Evolutionary conservation across 2,888 invertebrate genomes (phyloP).

Genomic region (Nymphalis polychloros): DNA sequence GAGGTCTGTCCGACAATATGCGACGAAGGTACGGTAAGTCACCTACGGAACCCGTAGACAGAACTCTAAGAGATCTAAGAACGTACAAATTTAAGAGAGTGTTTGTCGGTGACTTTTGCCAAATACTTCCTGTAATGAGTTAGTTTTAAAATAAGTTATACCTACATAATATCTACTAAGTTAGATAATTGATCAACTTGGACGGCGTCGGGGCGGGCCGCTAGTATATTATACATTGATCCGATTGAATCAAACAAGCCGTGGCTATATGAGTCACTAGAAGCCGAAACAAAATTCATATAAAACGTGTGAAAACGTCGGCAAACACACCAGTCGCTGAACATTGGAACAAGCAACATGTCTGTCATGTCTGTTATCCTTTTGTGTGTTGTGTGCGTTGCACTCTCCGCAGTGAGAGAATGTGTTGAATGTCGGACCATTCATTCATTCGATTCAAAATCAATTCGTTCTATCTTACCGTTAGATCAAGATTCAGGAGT

Average conservation of each 20-base stretch:
- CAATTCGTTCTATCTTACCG: neutral
- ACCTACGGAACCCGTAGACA: too few species aligned
- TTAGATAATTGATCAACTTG: too few species aligned
- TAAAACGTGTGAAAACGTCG: conserved; percentile 17
- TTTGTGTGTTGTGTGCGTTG: conserved; percentile 3
- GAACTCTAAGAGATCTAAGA: too few species aligned
- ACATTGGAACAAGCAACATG: conserved; percentile 12
- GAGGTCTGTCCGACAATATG: too few species aligned
- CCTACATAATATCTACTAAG: too few species aligned
- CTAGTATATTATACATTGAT: neutral
- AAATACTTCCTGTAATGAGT: too few species aligned
- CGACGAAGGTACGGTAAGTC: too few species aligned
- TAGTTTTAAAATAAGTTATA: too few species aligned
- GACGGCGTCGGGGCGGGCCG: too few species aligned
- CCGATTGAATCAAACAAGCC: neutral
- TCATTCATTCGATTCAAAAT: neutral
- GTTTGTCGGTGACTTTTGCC: too few species aligned
- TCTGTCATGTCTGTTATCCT: conserved; percentile 19
- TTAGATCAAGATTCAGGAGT: neutral
- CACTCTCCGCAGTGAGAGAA: neutral
- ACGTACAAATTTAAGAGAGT: too few species aligned
- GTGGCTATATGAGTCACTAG: neutral
- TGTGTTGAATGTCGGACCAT: conserved; percentile 11
- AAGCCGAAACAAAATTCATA: neutral
- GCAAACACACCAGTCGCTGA: conserved; percentile 16